phyloP scores from a whole-genome alignment of 2,888 invertebrate species.

The Mimas tiliae region DNA sequence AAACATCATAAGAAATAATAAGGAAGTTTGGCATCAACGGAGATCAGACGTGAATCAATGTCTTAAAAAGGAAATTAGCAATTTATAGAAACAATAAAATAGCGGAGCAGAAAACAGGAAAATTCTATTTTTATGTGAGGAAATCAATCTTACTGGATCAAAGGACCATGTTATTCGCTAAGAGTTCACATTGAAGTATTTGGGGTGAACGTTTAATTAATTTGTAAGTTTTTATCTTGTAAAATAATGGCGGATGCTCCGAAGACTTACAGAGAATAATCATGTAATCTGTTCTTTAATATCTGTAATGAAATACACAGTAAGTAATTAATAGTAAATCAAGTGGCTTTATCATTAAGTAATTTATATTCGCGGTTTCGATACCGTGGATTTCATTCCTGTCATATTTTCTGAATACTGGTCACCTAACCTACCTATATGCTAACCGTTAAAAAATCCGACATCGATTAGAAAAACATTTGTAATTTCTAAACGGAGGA shows the following conservation, averaged over 20 bases:
- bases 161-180: not conserved
- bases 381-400: no score
- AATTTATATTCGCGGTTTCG: no score
- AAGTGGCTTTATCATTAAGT: no score
- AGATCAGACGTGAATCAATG: slow-evolving; percentile 37
- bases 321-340: no score
- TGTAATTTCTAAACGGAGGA: no score
- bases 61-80: slow-evolving; percentile 40
- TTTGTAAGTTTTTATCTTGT: not conserved
- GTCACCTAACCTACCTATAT: no score
- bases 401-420: no score
- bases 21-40: slow-evolving; percentile 34
- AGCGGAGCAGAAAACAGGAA: slow-evolving; percentile 35
- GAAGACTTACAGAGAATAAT: not conserved
- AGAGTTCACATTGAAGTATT: not conserved
- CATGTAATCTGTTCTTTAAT: not conserved
- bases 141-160: slow-evolving; percentile 8
- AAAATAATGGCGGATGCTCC: not conserved
- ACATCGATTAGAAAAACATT: no score
- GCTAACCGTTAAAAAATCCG: no score
- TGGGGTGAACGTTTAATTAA: not conserved
- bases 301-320: not conserved
- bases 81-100: slow-evolving; percentile 43
- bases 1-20: slow-evolving; percentile 34
- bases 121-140: slow-evolving; percentile 26